A percentile compares a stretch with the other conserved stretches of the same genome.
Conservation (phyloP, 2,797 vertebrate genomes). For the Clarias fuscus region DNA sequence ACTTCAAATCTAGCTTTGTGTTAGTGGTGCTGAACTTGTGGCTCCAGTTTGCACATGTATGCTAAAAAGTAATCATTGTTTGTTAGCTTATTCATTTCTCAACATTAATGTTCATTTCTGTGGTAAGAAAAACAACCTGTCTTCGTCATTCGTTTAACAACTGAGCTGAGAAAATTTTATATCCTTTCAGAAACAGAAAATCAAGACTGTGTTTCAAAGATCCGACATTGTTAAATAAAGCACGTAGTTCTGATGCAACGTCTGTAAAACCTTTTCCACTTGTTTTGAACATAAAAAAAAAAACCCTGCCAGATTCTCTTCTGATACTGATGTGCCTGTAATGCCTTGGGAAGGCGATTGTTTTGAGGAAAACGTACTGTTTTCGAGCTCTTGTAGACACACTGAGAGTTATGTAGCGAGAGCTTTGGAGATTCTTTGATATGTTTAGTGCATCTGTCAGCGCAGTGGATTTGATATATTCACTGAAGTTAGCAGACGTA, state of each 20-base stretch:
- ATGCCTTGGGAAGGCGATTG: background rate
- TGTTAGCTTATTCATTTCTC: background rate
- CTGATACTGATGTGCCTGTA: background rate
- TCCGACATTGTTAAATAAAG: background rate
- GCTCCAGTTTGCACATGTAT: background rate
- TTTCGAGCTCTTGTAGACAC: background rate
- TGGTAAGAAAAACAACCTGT: background rate
- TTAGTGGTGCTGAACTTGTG: background rate
- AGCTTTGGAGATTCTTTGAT: constrained; percentile 17
- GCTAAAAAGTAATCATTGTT: background rate
- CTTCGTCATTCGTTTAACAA: constrained; percentile 1
- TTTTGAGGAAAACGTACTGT: background rate
- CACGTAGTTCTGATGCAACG: constrained; percentile 11
- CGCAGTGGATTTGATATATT: background rate
- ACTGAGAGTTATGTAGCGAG: background rate
- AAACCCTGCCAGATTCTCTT: background rate
- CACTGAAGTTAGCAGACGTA: constrained; percentile 15
- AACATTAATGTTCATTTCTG: background rate
- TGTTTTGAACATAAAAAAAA: background rate
- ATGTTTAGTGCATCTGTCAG: background rate
- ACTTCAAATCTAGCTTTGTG: background rate
- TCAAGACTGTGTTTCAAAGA: background rate
- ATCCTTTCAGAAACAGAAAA: constrained; percentile 4
- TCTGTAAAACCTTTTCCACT: background rate
- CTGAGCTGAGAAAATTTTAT: constrained; percentile 13